Base-by-base conservation (phyloP, 1,140 invertebrate genomes). In the Aphis craccivora region DNA sequence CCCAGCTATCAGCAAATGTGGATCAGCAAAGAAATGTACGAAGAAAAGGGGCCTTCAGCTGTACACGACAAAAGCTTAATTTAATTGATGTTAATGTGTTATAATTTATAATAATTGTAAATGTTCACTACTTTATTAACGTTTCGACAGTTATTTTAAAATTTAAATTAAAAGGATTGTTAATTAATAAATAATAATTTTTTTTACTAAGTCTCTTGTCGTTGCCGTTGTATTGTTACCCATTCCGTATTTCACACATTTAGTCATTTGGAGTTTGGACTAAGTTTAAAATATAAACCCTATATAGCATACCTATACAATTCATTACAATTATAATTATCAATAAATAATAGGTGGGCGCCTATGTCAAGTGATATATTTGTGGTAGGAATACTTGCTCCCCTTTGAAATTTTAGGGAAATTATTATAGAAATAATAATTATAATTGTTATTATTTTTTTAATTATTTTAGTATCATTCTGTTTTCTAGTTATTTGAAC, bases 11-110 rank as follows among this genome's bases (percentile, higher is more conserved):
- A 91, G 11, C 55, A 76, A 25, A 76, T 91, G 43, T 91, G 90
- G 90, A 97, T 97, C 96, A 97, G 97, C 95, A 97, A 97, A 95
- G 97, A 97, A 95, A 98, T 98, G 95, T 98, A 98, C 96, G 98
- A 98, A 95, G 97, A 98, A 95, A 97, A 97, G 94, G 97, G 97
- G 95, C 97, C 97, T 94, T 97, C 97, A 94, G 97, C 97, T 95
- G 97, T 98, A 94, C 97, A 97, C 96, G 96, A 97, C 95, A 97
- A 97, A 96, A 97, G 97, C 96, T 97, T 97, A 97, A 97, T 55
- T 30, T 86, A 22, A 86, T 30, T 25, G 1, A 86, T 86, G 76
- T 83, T 76, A 76, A 76, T 76, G 25, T 67, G n/a, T 67, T 60
- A 30, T 60, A 60, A 60, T 60, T 60, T 35, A 35, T 35, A 14